A percentile compares a stretch with the other conserved stretches of the same genome.
These are phyloP conservation scores for Polietes domitor DNA, from an alignment of 2,888 invertebrate genomes.

Conservation along the genomic window DNA sequence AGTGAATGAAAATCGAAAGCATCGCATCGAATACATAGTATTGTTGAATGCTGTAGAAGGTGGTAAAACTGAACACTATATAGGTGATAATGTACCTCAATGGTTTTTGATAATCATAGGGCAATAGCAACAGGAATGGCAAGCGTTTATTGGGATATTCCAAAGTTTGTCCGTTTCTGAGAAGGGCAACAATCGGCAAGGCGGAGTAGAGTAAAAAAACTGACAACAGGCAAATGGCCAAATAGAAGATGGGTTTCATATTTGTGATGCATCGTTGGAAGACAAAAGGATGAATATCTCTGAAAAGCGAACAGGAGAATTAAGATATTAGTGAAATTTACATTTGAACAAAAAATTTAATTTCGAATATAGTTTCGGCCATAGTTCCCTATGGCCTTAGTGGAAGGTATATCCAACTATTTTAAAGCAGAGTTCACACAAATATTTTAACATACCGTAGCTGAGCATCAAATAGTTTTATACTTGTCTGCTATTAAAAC, in stretches of 20 bases:
- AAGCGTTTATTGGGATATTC: slow-evolving; percentile 37
- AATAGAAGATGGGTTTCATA: not conserved
- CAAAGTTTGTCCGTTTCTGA: slow-evolving; percentile 28
- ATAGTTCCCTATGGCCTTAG: too few species aligned
- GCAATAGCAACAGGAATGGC: slow-evolving; percentile 51
- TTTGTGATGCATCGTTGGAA: not conserved
- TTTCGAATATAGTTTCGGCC: too few species aligned
- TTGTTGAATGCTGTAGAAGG: slow-evolving; percentile 10
- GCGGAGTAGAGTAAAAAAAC: slow-evolving; percentile 17
- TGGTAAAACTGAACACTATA: not conserved
- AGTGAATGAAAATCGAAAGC: slow-evolving; percentile 48
- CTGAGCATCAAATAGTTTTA: too few species aligned
- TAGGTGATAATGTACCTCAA: not conserved
- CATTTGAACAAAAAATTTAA: too few species aligned
- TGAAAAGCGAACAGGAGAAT: too few species aligned
- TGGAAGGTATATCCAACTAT: too few species aligned
- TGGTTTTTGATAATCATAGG: slow-evolving; percentile 28
- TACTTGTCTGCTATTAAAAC: too few species aligned
- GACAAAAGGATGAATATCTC: not conserved
- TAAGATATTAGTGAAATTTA: too few species aligned
- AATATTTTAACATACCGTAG: too few species aligned
- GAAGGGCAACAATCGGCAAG: slow-evolving; percentile 29
- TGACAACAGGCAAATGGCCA: not conserved
- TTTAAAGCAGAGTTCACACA: too few species aligned
- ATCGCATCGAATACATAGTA: slow-evolving; percentile 44